A percentile compares a stretch with the other conserved stretches of the same genome.
Evolutionary conservation across 2,888 invertebrate genomes (phyloP).

Genomic region (Gastracanthus pulcherrimus): DNA sequence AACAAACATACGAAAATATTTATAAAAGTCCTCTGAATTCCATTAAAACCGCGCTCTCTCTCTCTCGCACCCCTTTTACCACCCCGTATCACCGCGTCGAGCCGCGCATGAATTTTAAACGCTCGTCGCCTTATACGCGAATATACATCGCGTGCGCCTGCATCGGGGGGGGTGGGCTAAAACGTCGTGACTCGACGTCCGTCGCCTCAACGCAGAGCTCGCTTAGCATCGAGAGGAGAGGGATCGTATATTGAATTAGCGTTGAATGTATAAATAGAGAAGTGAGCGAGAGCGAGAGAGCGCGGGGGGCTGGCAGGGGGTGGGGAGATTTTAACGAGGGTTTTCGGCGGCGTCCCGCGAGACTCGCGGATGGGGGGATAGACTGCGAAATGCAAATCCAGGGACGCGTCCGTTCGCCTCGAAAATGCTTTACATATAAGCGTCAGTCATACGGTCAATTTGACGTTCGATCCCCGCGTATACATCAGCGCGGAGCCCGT

Average conservation of each 20-base stretch:
- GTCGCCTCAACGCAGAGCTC: not conserved
- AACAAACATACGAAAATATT: slow-evolving; percentile 33
- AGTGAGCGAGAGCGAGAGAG: no score
- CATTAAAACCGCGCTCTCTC: slow-evolving; percentile 23
- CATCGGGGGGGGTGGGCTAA: not conserved
- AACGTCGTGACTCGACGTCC: slow-evolving; percentile 36
- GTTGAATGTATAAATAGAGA: slow-evolving; percentile 63
- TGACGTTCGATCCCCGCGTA: slow-evolving; percentile 51
- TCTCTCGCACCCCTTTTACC: no score
- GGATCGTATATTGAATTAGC: slow-evolving; percentile 63
- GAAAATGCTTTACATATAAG: slow-evolving; percentile 57
- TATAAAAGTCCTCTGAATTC: slow-evolving; percentile 44
- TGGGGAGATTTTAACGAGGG: slow-evolving; percentile 60
- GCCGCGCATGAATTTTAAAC: slow-evolving; percentile 32
- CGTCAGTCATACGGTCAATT: slow-evolving; percentile 58
- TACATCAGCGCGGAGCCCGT: not conserved
- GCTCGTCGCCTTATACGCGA: not conserved
- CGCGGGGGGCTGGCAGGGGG: no score
- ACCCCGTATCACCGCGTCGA: no score
- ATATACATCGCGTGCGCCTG: not conserved
- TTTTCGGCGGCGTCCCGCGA: slow-evolving; percentile 21
- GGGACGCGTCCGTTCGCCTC: slow-evolving; percentile 3
- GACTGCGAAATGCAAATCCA: slow-evolving; percentile 50
- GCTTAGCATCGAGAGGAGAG: slow-evolving; percentile 38
- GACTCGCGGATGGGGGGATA: not conserved